Evolutionary conservation across 2,888 invertebrate genomes (phyloP), one percentile per base, ranked within the genome.

Genomic region (Ptychoptera contaminata): DNA sequence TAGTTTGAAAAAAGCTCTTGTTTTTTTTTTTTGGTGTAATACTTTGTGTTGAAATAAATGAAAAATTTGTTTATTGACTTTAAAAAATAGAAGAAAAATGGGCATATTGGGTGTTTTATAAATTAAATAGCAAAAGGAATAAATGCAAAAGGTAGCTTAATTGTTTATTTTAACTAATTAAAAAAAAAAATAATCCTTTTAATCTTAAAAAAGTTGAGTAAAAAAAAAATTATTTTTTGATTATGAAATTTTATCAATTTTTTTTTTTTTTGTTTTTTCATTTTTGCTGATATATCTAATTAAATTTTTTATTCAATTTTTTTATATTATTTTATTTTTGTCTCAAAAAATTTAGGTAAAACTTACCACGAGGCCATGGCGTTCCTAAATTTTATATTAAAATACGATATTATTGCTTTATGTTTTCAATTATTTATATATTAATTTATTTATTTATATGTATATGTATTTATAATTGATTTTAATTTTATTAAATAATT

Each of bases 321-420:
- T 35, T 35, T 35, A 6, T 35, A 6, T 35, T 35, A 6, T 35
- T 35, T 11, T 35, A 4, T n/a, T n/a, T n/a, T n/a, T 35, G 11
- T 12, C 37, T 32, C 14, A 39, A 23, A 23, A 23, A 23, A 7
- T 23, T 23, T 23, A 23, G 3, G 23, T 16, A 39, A 39, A 49
- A 55, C 55, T 55, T 55, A 55, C 55, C 55, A 50, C 50, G 54
- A 45, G 52, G 49, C 54, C 52, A 54, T 54, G 53, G 54, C 54
- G 51, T 53, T 54, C 54, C 56, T 56, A 52, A 52, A 51, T 53
- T 49, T 52, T 11, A 12, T n/a, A 14, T 36, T 16, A 40, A 32
- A 16, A 30, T 32, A 40, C 32, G 11, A n/a, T 9, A 32, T 32
- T 32, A 32, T 32, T n/a, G 9, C n/a, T 32, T 32, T 32, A 32